Conservation (phyloP, 2,888 invertebrate genomes). For the Eristalinus aeneus region DNA sequence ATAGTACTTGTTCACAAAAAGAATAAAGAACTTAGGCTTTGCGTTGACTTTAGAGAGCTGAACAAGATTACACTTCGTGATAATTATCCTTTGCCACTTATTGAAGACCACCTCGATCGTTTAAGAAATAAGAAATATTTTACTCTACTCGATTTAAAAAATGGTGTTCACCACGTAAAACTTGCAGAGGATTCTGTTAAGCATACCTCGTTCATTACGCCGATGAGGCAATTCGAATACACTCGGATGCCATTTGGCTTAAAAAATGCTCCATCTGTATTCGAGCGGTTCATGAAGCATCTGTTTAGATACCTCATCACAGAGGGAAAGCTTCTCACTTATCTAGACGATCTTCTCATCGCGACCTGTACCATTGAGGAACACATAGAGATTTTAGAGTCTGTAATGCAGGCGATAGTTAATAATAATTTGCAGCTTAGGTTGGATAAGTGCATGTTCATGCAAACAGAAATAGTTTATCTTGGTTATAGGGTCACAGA, state of each 20-base stretch:
- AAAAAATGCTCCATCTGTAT: background rate
- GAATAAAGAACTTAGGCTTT: background rate
- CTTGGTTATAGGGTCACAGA: constrained; percentile 1
- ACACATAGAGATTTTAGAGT: background rate
- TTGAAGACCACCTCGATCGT: background rate
- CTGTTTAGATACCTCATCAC: background rate
- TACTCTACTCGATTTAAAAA: background rate
- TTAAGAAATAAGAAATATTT: background rate
- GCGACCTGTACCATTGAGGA: constrained; percentile 1
- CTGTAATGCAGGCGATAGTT: background rate
- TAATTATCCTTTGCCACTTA: background rate
- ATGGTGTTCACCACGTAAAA: background rate
- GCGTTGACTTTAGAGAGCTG: background rate
- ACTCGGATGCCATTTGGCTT: background rate
- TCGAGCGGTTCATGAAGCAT: background rate
- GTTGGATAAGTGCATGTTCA: background rate
- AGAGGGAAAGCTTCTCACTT: background rate
- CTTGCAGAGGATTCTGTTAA: background rate
- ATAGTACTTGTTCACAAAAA: background rate
- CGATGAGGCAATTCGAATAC: background rate
- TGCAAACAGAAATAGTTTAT: constrained; percentile 2
- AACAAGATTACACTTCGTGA: background rate
- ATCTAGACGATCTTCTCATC: background rate
- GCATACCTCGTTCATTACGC: background rate
- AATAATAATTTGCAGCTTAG: background rate